Evolutionary conservation across 2,113 vertebrate species (phyloP).

Genomic region (Dipodomys spectabilis): DNA sequence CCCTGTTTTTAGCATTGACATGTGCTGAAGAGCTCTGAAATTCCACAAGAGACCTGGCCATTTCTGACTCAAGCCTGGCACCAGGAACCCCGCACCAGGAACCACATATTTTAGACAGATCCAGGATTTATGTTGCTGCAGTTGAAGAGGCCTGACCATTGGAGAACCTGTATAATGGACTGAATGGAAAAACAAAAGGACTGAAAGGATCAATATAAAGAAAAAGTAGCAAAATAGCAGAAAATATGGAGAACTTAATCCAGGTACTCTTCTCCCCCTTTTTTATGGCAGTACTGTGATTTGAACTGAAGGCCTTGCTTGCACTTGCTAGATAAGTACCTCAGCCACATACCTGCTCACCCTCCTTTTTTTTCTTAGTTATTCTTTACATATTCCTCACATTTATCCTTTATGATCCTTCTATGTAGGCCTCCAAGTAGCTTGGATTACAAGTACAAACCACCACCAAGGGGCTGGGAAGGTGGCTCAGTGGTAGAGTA

Average conservation of each 20-base stretch:
- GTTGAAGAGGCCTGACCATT: not conserved
- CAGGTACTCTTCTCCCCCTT: not conserved
- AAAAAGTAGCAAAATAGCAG: not conserved
- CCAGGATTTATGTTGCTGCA: rapidly evolving
- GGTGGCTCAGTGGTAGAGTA: too few species aligned
- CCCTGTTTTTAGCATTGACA: not conserved
- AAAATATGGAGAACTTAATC: not conserved
- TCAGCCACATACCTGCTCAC: too few species aligned
- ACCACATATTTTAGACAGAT: not conserved
- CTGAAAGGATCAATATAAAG: not conserved
- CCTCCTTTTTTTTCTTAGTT: too few species aligned
- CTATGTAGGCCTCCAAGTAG: too few species aligned
- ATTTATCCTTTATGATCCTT: too few species aligned
- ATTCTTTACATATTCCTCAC: too few species aligned
- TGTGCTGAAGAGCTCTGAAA: not conserved
- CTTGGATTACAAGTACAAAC: too few species aligned
- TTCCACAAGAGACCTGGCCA: rapidly evolving
- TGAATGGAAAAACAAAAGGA: not conserved
- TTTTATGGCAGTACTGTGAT: too few species aligned
- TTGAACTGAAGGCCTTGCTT: too few species aligned
- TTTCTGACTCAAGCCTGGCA: not conserved
- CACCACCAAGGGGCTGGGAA: too few species aligned
- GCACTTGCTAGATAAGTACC: too few species aligned
- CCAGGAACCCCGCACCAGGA: not conserved
- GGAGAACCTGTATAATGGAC: not conserved